These are phyloP conservation scores for Nephila pilipes DNA, from an alignment of 1,140 invertebrate species.

Conservation along the genomic window DNA sequence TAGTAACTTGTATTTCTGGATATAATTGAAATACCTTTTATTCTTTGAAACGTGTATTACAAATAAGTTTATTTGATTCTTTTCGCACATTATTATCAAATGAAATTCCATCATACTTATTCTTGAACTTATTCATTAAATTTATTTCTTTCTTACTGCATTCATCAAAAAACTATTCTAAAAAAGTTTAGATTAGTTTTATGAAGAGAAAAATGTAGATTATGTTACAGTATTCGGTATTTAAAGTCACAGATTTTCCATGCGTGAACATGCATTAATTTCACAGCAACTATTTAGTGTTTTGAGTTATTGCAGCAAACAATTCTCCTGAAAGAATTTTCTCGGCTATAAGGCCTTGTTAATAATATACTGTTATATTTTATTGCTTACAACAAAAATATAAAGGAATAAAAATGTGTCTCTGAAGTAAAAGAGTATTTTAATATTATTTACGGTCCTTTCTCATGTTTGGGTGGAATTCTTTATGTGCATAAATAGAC, in stretches of 20 bases:
- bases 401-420: conserved; percentile 19
- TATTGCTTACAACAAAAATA: background rate
- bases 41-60: too few relatives aligned
- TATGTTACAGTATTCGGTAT: too few relatives aligned
- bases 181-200: too few relatives aligned
- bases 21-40: too few relatives aligned
- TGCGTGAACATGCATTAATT: conserved; percentile 27
- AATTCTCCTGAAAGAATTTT: background rate
- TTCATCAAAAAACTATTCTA: too few relatives aligned
- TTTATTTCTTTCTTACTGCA: too few relatives aligned
- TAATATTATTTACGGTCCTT: conserved; percentile 20
- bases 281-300: background rate
- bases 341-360: background rate
- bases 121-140: too few relatives aligned
- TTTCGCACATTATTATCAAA: too few relatives aligned
- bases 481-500: background rate
- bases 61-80: too few relatives aligned
- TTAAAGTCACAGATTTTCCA: background rate
- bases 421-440: background rate
- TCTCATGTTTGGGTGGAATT: conserved; percentile 32
- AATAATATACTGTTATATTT: conserved; percentile 10
- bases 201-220: too few relatives aligned
- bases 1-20: too few relatives aligned
- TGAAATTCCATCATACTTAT: too few relatives aligned
- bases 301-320: conserved; percentile 22